Conservation (phyloP, 2,888 invertebrate species). For the Pseudococcus longispinus region DNA sequence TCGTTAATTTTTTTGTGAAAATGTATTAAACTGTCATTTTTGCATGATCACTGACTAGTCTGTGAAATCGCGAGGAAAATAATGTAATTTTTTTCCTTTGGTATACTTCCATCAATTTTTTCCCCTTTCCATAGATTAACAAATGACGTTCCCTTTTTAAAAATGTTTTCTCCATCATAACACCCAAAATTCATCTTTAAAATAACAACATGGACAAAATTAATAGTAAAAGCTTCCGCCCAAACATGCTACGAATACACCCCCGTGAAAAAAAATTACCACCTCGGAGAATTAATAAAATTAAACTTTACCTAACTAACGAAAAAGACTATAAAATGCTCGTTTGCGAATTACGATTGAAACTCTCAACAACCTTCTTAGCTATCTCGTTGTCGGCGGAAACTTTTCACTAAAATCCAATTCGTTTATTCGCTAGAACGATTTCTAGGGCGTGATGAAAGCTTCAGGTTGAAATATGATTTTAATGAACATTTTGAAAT, state of each 20-base stretch:
- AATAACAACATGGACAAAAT: neutral
- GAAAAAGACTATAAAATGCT: conserved; percentile 8
- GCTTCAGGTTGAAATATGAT: conserved; percentile 16
- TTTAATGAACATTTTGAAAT: conserved; percentile 28
- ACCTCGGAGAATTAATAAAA: conserved; percentile 22
- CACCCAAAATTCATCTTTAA: neutral
- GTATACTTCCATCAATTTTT: too few species aligned
- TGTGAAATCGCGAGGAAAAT: too few species aligned
- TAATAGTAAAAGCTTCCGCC: neutral
- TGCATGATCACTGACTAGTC: too few species aligned
- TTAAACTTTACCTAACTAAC: conserved; percentile 9
- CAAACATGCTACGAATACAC: neutral
- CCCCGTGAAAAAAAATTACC: neutral
- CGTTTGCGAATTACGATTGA: conserved; percentile 14
- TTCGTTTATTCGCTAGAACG: neutral
- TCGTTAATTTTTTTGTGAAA: too few species aligned
- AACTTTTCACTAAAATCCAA: conserved; percentile 12
- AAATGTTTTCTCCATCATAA: neutral
- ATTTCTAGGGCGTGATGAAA: neutral
- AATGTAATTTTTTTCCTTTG: too few species aligned
- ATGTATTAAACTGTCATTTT: too few species aligned
- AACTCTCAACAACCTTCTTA: neutral
- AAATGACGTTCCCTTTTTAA: neutral
- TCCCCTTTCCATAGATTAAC: too few species aligned
- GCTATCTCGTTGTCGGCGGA: neutral